phyloP scores from a whole-genome alignment of 2,888 invertebrate genomes.

The Dynastes tityus region DNA sequence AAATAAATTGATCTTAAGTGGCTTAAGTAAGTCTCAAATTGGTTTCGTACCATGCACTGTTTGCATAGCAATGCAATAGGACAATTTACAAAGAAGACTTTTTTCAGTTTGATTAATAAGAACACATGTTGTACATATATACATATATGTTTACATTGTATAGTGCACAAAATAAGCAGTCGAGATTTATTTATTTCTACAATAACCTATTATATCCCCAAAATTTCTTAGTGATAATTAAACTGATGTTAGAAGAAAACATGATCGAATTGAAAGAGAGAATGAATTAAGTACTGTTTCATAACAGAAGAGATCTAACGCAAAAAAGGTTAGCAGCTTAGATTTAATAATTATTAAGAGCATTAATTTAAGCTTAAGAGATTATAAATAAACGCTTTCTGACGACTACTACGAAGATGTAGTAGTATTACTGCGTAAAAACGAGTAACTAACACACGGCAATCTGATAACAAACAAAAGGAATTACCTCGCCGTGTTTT shows the following conservation, averaged over 20 bases:
- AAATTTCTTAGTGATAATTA: too few species aligned
- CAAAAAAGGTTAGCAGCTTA: neutral
- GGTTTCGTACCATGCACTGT: slow-evolving; percentile 46
- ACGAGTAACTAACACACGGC: too few species aligned
- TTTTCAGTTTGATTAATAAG: slow-evolving; percentile 23
- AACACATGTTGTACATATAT: neutral
- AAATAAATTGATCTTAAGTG: slow-evolving; percentile 50
- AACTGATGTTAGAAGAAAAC: neutral
- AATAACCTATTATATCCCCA: too few species aligned
- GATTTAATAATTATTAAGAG: slow-evolving; percentile 4
- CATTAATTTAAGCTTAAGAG: neutral
- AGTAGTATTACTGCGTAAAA: too few species aligned
- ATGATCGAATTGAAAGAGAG: too few species aligned
- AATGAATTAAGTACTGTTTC: too few species aligned
- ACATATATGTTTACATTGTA: neutral
- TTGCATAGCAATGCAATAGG: slow-evolving; percentile 46
- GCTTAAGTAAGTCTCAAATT: slow-evolving; percentile 51
- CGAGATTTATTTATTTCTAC: too few species aligned
- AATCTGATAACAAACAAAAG: too few species aligned
- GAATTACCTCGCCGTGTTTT: too few species aligned
- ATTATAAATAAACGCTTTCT: neutral
- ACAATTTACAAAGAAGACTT: slow-evolving; percentile 11
- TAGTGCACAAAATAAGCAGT: too few species aligned
- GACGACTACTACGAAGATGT: too few species aligned
- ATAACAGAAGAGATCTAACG: too few species aligned